Percentiles rank a stretch among this genome's conserved stretches.
phyloP scores from a whole-genome alignment of 2,797 vertebrate genomes.

The Pangasius krempfi region DNA sequence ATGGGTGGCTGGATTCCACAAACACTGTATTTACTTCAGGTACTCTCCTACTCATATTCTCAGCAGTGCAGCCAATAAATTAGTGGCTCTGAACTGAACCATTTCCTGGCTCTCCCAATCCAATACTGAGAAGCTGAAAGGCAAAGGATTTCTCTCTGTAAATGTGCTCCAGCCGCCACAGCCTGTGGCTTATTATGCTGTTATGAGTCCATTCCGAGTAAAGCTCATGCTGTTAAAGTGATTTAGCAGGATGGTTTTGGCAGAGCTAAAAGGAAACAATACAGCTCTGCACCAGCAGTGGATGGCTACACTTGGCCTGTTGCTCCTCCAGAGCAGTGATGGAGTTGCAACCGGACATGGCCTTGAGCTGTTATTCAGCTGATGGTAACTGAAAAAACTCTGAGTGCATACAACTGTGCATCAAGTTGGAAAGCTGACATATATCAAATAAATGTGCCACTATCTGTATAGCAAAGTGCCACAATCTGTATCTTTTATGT shows the following conservation, averaged over 20 bases:
- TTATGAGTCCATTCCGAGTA: conserved; percentile 62
- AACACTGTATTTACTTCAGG: conserved; percentile 53
- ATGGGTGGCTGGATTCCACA: conserved; percentile 35
- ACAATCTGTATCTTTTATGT: not conserved
- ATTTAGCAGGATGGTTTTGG: conserved; percentile 57
- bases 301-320: conserved; percentile 51
- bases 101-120: conserved; percentile 52
- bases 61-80: conserved; percentile 54
- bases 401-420: not conserved
- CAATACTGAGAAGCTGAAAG: conserved; percentile 52
- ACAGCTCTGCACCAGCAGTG: conserved; percentile 40
- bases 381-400: conserved; percentile 23
- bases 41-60: conserved; percentile 47
- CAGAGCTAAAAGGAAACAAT: conserved; percentile 59
- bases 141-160: conserved; percentile 55
- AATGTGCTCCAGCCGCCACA: conserved; percentile 48
- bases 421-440: not conserved
- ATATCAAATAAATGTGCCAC: conserved; percentile 11
- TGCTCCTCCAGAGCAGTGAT: conserved; percentile 34
- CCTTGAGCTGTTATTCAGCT: conserved; percentile 42
- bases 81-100: conserved; percentile 45
- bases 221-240: conserved; percentile 61
- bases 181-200: conserved; percentile 62
- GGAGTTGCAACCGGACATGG: conserved; percentile 11
- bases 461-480: not conserved